Evolutionary conservation across 1,140 invertebrate genomes (phyloP).

Genomic region (Monochamus saltuarius): DNA sequence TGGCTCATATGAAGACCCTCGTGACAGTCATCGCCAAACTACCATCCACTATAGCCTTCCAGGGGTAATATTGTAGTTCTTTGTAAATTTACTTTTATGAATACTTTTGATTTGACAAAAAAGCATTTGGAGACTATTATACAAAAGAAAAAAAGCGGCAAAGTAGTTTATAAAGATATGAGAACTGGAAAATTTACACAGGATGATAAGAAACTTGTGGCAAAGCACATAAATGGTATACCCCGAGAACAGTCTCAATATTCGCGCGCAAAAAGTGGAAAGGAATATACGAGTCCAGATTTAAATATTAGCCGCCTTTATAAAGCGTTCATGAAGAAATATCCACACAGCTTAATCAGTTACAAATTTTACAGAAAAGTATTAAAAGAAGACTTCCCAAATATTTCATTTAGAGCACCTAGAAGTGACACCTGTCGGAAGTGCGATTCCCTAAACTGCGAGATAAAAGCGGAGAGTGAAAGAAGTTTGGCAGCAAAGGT

Average conservation of each 20-base stretch:
- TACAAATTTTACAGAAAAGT: slow-evolving; percentile 17
- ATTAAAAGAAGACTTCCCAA: slow-evolving; percentile 15
- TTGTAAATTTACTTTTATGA: slow-evolving; percentile 18
- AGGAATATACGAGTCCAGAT: slow-evolving; percentile 26
- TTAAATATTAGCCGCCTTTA: slow-evolving; percentile 17
- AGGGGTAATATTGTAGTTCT: slow-evolving; percentile 12
- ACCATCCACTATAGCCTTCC: slow-evolving; percentile 15
- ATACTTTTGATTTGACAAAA: slow-evolving; percentile 15
- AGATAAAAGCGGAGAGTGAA: slow-evolving; percentile 15
- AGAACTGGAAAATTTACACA: slow-evolving; percentile 6
- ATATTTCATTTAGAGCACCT: slow-evolving; percentile 17
- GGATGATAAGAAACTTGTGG: slow-evolving; percentile 1
- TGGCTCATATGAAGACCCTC: slow-evolving; percentile 18
- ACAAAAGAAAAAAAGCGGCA: slow-evolving; percentile 13
- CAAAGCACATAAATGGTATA: slow-evolving; percentile 13
- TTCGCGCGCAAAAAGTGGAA: slow-evolving; percentile 14
- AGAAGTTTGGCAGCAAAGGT: slow-evolving; percentile 11
- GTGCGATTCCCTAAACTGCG: slow-evolving; percentile 14
- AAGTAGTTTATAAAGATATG: slow-evolving; percentile 6
- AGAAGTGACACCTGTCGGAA: slow-evolving; percentile 17
- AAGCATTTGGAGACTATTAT: slow-evolving; percentile 11
- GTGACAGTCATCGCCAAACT: slow-evolving; percentile 15
- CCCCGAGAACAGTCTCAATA: slow-evolving; percentile 12
- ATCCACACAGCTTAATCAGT: slow-evolving; percentile 7
- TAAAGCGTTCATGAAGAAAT: slow-evolving; percentile 15